phyloP scores from a whole-genome alignment of 2,888 invertebrate genomes.

The Drosophila colorata region DNA sequence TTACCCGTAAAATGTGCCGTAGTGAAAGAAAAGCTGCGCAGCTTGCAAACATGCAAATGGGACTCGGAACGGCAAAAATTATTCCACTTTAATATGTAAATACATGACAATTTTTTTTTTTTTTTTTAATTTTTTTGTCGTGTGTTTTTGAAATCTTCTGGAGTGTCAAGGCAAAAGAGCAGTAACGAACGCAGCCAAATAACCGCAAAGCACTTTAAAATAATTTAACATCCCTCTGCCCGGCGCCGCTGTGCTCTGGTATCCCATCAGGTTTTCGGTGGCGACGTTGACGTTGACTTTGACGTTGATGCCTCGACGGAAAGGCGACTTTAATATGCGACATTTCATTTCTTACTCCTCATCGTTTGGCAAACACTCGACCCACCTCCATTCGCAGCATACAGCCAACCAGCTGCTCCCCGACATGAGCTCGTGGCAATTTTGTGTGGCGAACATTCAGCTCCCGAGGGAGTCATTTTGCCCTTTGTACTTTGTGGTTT shows the following conservation, averaged over 20 bases:
- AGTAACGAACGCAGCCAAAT: conserved; percentile 56
- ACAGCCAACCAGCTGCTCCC: conserved; percentile 29
- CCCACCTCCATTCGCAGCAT: conserved; percentile 10
- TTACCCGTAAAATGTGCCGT: conserved; percentile 67
- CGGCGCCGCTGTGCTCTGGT: background rate
- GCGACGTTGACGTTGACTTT: conserved; percentile 40
- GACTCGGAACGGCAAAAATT: conserved; percentile 30
- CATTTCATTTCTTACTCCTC: conserved; percentile 59
- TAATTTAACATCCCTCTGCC: conserved; percentile 54
- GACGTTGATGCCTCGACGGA: conserved; percentile 30
- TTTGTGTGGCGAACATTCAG: conserved; percentile 33
- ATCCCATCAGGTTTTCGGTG: conserved; percentile 12
- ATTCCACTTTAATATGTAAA: conserved; percentile 51
- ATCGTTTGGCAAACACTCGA: conserved; percentile 35
- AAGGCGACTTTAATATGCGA: conserved; percentile 68
- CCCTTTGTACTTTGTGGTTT: conserved; percentile 75
- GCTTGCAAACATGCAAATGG: conserved; percentile 56
- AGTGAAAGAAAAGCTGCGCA: conserved; percentile 37
- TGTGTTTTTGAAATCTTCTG: conserved; percentile 37
- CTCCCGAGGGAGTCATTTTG: conserved; percentile 74
- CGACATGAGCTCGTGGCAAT: conserved; percentile 37
- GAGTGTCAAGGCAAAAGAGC: conserved; percentile 52
- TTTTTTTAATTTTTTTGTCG: no score
- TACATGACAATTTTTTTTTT: no score
- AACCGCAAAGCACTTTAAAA: conserved; percentile 74